Percentiles rank a stretch among this genome's conserved stretches.
phyloP scores from a whole-genome alignment of 2,113 vertebrate species.

The Erythrolamprus reginae region DNA sequence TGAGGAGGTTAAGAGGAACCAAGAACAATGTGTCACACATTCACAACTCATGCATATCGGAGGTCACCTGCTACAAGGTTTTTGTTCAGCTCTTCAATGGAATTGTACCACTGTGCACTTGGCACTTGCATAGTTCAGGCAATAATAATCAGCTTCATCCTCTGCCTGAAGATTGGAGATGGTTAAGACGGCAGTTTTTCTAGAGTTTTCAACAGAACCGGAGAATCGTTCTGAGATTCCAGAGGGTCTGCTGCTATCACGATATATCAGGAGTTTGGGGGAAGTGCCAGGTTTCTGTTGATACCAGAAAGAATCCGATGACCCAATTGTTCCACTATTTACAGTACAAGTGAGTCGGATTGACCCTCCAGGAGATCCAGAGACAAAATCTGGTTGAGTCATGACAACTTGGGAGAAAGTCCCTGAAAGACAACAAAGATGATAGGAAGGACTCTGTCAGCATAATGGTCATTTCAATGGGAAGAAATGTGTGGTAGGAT shows the following conservation, averaged over 20 bases:
- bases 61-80: too few species aligned
- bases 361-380: too few species aligned
- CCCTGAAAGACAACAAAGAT: too few species aligned
- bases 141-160: not conserved
- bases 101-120: not conserved
- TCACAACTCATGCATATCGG: too few species aligned
- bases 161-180: not conserved
- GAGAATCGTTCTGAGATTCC: not conserved
- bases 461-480: too few species aligned
- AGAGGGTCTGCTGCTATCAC: accelerated
- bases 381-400: too few species aligned
- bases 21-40: not conserved
- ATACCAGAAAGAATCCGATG: accelerated
- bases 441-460: too few species aligned
- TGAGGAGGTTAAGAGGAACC: too few species aligned
- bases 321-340: not conserved
- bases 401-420: too few species aligned
- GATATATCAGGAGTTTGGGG: accelerated
- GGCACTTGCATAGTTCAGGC: accelerated
- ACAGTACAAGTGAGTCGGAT: too few species aligned
- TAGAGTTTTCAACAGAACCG: not conserved
- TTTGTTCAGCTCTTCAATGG: not conserved
- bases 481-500: too few species aligned
- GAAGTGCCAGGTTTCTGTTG: not conserved
- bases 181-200: not conserved